phyloP scores from a whole-genome alignment of 2,888 invertebrate genomes.

The Dyspetes luteomarginatus region DNA sequence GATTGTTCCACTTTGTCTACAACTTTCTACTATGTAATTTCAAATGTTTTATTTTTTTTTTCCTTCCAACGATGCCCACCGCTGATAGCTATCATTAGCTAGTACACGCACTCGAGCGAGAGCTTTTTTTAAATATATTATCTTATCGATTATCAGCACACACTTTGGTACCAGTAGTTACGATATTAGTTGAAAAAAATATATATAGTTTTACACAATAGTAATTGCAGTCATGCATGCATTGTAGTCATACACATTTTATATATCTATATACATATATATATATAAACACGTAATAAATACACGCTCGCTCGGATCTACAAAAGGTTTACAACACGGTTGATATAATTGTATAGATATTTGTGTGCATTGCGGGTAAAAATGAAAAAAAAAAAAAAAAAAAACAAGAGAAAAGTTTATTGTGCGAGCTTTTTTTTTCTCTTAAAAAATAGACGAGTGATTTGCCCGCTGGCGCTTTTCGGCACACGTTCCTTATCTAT shows the following conservation, averaged over 20 bases:
- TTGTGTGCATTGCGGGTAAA: conserved; percentile 29
- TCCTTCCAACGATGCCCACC: conserved; percentile 15
- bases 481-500: conserved; percentile 18
- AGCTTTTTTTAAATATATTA: conserved; percentile 42
- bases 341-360: conserved; percentile 12
- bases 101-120: conserved; percentile 50
- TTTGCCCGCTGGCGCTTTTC: conserved; percentile 14
- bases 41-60: neutral
- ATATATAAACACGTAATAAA: conserved; percentile 17
- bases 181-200: conserved; percentile 17
- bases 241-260: conserved; percentile 44
- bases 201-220: conserved; percentile 29
- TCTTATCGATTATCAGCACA: conserved; percentile 46
- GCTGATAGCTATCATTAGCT: conserved; percentile 14
- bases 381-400: neutral
- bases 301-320: conserved; percentile 60
- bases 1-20: too few relatives aligned
- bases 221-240: conserved; percentile 57
- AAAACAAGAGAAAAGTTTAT: neutral
- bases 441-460: neutral
- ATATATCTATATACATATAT: conserved; percentile 10
- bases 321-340: conserved; percentile 35
- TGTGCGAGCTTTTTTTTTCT: neutral
- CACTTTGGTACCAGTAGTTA: conserved; percentile 45
- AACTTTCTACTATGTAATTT: neutral